Evolutionary conservation across 1,140 invertebrate species (phyloP).

Genomic region (Pectinophora gossypiella): DNA sequence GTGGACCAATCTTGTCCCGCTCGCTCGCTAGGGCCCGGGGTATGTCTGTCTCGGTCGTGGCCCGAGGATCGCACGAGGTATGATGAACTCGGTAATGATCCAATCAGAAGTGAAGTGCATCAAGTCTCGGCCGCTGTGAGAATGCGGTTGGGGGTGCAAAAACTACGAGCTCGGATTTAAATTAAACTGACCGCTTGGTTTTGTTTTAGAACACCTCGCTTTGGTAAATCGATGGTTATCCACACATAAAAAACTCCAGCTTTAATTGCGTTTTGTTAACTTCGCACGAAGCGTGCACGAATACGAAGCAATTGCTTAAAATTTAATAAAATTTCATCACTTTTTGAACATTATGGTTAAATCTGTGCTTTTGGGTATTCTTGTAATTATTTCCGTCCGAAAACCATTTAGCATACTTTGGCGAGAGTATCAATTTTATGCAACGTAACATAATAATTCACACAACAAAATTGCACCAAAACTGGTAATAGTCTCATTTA

Average conservation of each 20-base stretch:
- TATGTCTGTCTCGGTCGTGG: constrained; percentile 43
- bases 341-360: too few relatives aligned
- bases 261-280: too few relatives aligned
- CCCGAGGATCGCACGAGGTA: constrained; percentile 68
- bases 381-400: neutral
- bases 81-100: constrained; percentile 75
- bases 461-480: constrained; percentile 30
- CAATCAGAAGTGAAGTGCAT: constrained; percentile 74
- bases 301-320: too few relatives aligned
- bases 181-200: constrained; percentile 67
- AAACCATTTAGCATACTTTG: neutral
- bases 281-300: too few relatives aligned
- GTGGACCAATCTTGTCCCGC: constrained; percentile 28
- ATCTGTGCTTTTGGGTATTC: neutral
- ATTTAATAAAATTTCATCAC: neutral
- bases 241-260: too few relatives aligned
- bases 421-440: constrained; percentile 9
- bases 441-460: constrained; percentile 14
- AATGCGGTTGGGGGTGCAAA: constrained; percentile 73
- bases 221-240: constrained; percentile 1
- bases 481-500: constrained; percentile 44
- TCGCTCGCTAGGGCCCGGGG: constrained; percentile 19
- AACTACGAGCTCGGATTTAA: constrained; percentile 70
- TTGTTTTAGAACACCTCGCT: constrained; percentile 51
- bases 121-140: constrained; percentile 66